Evolutionary conservation across 2,113 vertebrate species (phyloP).

Genomic region (Vulpes ferrilata): DNA sequence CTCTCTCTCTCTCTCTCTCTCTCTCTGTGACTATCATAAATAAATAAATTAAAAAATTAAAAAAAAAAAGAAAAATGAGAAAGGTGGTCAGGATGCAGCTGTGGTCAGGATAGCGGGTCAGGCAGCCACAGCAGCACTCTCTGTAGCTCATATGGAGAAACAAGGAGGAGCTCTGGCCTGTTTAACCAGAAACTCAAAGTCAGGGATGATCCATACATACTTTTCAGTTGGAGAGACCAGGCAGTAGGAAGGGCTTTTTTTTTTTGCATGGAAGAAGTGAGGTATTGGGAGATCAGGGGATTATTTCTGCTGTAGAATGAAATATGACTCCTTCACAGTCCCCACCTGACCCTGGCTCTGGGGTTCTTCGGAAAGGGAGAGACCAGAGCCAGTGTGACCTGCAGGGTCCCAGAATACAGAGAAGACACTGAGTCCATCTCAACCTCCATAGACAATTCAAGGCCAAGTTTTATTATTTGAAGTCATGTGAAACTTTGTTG

Average conservation of each 20-base stretch:
- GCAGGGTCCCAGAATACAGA: not conserved
- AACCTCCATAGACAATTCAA: not conserved
- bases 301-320: not conserved
- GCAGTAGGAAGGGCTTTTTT: not conserved
- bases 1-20: too few species aligned
- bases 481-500: not conserved
- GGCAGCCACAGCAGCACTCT: not conserved
- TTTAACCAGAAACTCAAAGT: not conserved
- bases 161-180: not conserved
- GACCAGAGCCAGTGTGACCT: not conserved
- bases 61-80: not conserved
- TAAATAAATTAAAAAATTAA: too few species aligned
- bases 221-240: not conserved
- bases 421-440: not conserved
- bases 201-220: not conserved
- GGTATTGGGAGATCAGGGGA: not conserved
- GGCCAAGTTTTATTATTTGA: not conserved
- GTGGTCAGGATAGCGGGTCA: not conserved
- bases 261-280: not conserved
- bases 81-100: not conserved
- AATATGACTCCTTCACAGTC: not conserved
- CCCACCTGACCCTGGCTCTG: not conserved
- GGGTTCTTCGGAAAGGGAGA: not conserved
- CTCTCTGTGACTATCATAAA: too few species aligned
- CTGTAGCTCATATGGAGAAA: not conserved